Evolutionary conservation across 2,888 invertebrate genomes (phyloP).

Genomic region (Mystacides longicornis): DNA sequence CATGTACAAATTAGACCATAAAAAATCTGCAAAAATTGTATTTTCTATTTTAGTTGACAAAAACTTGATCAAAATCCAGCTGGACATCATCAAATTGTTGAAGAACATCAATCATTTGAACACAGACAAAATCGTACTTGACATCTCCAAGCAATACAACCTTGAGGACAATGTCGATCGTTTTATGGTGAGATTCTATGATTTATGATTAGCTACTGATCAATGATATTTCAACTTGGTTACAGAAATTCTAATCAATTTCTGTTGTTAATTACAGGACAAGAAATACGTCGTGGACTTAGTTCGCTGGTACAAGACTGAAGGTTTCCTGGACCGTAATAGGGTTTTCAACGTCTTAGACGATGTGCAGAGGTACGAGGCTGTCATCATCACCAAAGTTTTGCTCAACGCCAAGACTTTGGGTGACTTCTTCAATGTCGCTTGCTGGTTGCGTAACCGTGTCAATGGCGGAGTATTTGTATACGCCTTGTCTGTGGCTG

Average conservation of each 20-base stretch:
- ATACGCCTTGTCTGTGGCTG: conserved; percentile 59
- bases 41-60: conserved; percentile 39
- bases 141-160: conserved; percentile 52
- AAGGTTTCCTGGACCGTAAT: conserved; percentile 44
- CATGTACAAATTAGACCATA: too few relatives aligned
- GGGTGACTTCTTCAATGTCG: conserved; percentile 48
- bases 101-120: conserved; percentile 55
- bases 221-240: not conserved
- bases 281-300: conserved; percentile 54
- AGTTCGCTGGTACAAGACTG: conserved; percentile 41
- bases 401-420: conserved; percentile 63
- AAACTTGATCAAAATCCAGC: conserved; percentile 48
- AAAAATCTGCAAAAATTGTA: not conserved
- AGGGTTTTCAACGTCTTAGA: conserved; percentile 56
- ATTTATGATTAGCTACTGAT: not conserved
- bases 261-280: conserved; percentile 59
- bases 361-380: conserved; percentile 54
- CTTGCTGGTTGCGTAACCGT: conserved; percentile 61
- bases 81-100: conserved; percentile 50
- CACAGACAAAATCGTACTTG: conserved; percentile 51
- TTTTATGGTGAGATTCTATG: not conserved
- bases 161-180: conserved; percentile 38
- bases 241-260: not conserved
- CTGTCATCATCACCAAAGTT: conserved; percentile 54
- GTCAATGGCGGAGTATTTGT: conserved; percentile 69